phyloP scores from a whole-genome alignment of 1,140 invertebrate genomes.

The Drusus annulatus region DNA sequence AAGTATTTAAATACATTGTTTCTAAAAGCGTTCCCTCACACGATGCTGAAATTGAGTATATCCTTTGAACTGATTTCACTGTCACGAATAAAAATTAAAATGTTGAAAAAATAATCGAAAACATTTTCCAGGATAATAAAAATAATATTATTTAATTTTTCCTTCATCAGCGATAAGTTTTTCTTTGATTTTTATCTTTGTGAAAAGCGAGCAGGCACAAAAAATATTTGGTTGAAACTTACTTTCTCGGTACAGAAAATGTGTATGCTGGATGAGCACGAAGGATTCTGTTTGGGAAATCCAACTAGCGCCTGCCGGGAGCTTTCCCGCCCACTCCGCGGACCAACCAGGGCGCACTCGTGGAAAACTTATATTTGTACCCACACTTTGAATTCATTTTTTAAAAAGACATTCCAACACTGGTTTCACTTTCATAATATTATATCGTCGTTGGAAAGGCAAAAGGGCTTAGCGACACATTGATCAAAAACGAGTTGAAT shows the following conservation, averaged over 20 bases:
- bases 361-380: not conserved
- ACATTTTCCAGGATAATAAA: not conserved
- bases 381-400: no score
- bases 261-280: slow-evolving; percentile 27
- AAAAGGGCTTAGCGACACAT: no score
- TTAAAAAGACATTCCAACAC: no score
- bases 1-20: no score
- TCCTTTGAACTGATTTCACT: not conserved
- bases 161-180: not conserved
- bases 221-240: slow-evolving; percentile 29
- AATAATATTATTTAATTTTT: not conserved
- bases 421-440: no score
- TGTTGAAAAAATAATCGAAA: not conserved
- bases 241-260: slow-evolving; percentile 40
- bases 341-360: not conserved
- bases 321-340: slow-evolving; percentile 10
- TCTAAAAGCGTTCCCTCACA: not conserved
- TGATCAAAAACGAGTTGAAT: no score
- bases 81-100: slow-evolving; percentile 26
- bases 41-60: not conserved
- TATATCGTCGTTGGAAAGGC: no score
- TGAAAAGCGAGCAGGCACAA: slow-evolving; percentile 3
- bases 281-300: slow-evolving; percentile 45
- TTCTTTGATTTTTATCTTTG: not conserved
- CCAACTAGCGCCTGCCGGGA: slow-evolving; percentile 35